Base-by-base conservation (phyloP, 1,140 invertebrate species). In the Conus betulinus region DNA sequence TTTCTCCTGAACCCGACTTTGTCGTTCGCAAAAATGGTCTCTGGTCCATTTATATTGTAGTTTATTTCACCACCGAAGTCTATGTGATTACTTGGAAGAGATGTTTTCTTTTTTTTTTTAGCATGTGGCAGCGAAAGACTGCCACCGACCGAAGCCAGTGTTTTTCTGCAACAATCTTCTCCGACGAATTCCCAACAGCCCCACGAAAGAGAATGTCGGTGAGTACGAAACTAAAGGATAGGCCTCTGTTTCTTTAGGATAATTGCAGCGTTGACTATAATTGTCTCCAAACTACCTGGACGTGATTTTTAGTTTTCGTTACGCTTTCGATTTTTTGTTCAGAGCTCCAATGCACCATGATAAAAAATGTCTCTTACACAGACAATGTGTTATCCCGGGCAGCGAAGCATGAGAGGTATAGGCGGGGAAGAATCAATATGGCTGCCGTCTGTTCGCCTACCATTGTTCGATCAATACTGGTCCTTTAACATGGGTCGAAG, bases 201-300 rank as follows among this genome's bases (percentile, higher is more conserved):
- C 74, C 74, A 25, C 27, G 3, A 15, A 78, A 25, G 11, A 25
- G 74, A 51, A 15, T 39, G 78, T 79, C 25, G 78, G 78, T 79
- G 78, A 79, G 78, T 79, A 39, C 78, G 51, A 79, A 52, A 15
- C 25, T 79, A 51, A 39, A 25, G 78, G 7, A 39, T 15, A 20
- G 8, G 25, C 15, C 20, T 79, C 11, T 79, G 27, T 5, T 27
- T 51, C 11, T 79, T 79, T 51, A 79, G 13, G 78, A 10, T 79
- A 79, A 79, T 79, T 79, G 78, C 78, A 79, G 78, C 10, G 51
- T 27, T 52, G 78, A 79, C 23, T n/a, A n/a, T 71, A 71, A 71
- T 71, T 71, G 20, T 71, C 67, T 71, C 20, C 67, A 17, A 23
- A 71, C 23, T 71, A 71, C 13, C 6, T 5, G 20, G 67, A 71